These are phyloP conservation scores for Xiphorhynchus elegans DNA, from an alignment of 2,113 vertebrate species.

Conservation along the genomic window DNA sequence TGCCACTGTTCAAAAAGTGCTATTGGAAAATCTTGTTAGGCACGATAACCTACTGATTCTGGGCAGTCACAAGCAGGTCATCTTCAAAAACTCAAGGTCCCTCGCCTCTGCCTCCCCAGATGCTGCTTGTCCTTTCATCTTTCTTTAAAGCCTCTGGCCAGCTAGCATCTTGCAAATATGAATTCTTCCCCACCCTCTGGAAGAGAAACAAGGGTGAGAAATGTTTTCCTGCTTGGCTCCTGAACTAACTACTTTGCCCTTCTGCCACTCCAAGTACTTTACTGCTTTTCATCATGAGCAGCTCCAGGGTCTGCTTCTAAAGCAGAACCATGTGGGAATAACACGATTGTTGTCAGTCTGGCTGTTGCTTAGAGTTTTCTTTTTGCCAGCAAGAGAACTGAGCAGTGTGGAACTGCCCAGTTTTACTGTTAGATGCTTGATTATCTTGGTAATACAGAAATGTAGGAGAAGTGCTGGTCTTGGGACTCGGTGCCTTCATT, in stretches of 20 bases:
- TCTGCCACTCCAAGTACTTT: conserved; percentile 20
- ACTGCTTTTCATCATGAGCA: conserved; percentile 37
- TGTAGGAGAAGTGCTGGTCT: background rate
- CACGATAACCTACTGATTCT: background rate
- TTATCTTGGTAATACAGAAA: background rate
- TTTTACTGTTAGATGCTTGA: background rate
- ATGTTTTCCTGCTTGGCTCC: conserved; percentile 20
- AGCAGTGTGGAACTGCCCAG: background rate
- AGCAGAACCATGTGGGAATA: conserved; percentile 26
- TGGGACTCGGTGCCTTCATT: background rate
- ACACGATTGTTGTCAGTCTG: background rate
- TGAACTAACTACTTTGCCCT: conserved; percentile 35
- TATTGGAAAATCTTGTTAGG: background rate
- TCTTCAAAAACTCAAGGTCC: conserved; percentile 1
- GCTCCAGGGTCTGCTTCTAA: conserved; percentile 7
- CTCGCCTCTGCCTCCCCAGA: background rate
- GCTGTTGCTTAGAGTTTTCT: background rate
- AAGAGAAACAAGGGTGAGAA: conserved; percentile 25
- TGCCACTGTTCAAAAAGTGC: background rate
- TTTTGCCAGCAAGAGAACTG: background rate
- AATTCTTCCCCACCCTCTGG: background rate
- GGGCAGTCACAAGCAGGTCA: background rate
- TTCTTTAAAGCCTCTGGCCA: conserved; percentile 14
- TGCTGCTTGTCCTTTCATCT: conserved; percentile 30
- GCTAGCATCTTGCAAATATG: conserved; percentile 1